phyloP scores from a whole-genome alignment of 2,113 vertebrate species.

The Dermatemys mawii region DNA sequence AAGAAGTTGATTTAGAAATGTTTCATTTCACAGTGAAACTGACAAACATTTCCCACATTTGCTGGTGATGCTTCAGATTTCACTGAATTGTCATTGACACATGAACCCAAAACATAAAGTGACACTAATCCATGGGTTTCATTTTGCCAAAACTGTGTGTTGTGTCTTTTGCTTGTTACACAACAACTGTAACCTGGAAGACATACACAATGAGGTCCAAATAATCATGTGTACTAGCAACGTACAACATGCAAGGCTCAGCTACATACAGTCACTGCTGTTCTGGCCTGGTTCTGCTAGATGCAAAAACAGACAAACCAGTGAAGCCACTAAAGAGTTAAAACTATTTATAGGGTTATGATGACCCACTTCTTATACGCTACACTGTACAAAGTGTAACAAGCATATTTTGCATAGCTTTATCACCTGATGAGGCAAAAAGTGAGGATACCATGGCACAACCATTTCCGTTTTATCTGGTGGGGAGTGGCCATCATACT shows the following conservation, averaged over 20 bases:
- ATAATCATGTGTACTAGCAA: background rate
- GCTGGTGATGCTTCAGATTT: background rate
- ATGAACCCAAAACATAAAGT: background rate
- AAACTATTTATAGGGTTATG: background rate
- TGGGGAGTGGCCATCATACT: background rate
- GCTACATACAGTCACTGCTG: background rate
- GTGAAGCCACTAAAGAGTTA: background rate
- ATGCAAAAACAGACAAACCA: background rate
- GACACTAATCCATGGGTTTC: background rate
- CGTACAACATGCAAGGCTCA: background rate
- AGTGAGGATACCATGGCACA: background rate
- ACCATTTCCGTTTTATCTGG: background rate
- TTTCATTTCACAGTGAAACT: slow-evolving; percentile 2
- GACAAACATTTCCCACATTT: background rate
- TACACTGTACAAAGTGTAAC: background rate
- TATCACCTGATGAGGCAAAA: background rate
- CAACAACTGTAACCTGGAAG: background rate
- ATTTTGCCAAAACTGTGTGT: background rate
- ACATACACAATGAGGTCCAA: background rate
- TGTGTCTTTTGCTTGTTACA: background rate
- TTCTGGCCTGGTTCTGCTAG: background rate
- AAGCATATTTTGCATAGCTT: background rate
- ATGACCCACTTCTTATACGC: background rate
- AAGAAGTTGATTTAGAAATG: background rate
- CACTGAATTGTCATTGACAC: background rate